A percentile compares a stretch with the other conserved stretches of the same genome.
Evolutionary conservation across 2,888 invertebrate species (phyloP).

Genomic region (Lasioglossum malachurum): DNA sequence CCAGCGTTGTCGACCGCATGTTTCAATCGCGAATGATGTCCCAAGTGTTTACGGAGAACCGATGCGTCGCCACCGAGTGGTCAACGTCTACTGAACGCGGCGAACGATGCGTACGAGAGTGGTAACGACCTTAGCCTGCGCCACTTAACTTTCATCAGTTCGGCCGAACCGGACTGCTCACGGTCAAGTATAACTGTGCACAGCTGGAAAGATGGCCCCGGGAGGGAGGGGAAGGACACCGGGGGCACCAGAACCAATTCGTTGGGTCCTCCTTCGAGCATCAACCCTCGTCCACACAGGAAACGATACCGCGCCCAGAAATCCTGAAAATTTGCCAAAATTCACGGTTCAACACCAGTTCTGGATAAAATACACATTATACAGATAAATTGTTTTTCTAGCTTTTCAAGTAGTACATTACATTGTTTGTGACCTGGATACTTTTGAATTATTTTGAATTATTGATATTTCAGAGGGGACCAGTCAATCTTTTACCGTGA

Average conservation of each 20-base stretch:
- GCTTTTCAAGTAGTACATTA: too few species aligned
- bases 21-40: background rate
- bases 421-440: too few species aligned
- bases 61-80: conserved; percentile 67
- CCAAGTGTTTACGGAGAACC: conserved; percentile 32
- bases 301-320: too few species aligned
- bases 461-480: too few species aligned
- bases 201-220: background rate
- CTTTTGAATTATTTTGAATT: too few species aligned
- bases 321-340: too few species aligned
- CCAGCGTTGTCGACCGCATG: conserved; percentile 35
- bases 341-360: too few species aligned
- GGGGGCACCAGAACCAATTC: background rate
- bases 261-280: too few species aligned
- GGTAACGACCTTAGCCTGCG: conserved; percentile 73
- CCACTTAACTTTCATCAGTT: conserved; percentile 74
- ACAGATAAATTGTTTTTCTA: too few species aligned
- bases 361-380: too few species aligned
- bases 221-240: conserved; percentile 1
- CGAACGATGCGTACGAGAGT: conserved; percentile 63
- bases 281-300: too few species aligned
- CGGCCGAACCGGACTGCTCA: conserved; percentile 62
- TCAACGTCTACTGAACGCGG: conserved; percentile 70
- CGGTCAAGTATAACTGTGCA: conserved; percentile 64
- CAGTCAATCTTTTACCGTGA: too few species aligned